These are phyloP conservation scores for Aurelia aurita DNA, from an alignment of 30 jellyfish, hydroid and myxozoan species.

Conservation along the genomic window DNA sequence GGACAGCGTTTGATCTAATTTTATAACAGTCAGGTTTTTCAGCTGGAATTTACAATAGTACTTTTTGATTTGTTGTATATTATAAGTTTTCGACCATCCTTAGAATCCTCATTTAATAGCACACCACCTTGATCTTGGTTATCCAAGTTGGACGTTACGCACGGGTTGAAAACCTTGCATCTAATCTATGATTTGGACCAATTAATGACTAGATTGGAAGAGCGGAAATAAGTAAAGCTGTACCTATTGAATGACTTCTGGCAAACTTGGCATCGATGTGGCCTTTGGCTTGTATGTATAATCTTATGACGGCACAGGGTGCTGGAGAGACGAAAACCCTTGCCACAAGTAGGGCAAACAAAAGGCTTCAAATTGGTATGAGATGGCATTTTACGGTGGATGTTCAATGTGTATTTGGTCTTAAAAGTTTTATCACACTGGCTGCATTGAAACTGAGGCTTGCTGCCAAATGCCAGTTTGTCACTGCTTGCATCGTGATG, in stretches of 20 bases:
- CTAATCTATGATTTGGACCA: too few relatives aligned
- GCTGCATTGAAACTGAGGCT: slow-evolving; percentile 89
- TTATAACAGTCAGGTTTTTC: too few relatives aligned
- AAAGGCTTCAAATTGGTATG: slow-evolving; percentile 96
- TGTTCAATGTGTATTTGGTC: slow-evolving; percentile 88
- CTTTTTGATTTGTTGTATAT: too few relatives aligned
- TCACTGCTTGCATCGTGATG: slow-evolving; percentile 27
- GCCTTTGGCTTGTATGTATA: slow-evolving; percentile 95
- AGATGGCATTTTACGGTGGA: slow-evolving; percentile 95
- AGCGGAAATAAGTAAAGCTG: neutral
- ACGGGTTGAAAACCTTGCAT: too few relatives aligned
- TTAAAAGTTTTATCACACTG: slow-evolving; percentile 93
- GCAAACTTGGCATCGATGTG: slow-evolving; percentile 92
- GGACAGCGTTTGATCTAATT: too few relatives aligned
- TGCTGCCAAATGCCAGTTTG: slow-evolving; percentile 21
- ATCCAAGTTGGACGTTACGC: too few relatives aligned
- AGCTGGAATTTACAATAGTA: too few relatives aligned
- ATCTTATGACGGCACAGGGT: slow-evolving; percentile 97
- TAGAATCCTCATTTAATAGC: too few relatives aligned
- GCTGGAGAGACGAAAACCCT: slow-evolving; percentile 95
- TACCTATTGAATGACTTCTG: slow-evolving; percentile 87
- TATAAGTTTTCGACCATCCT: too few relatives aligned
- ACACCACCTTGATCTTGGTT: too few relatives aligned
- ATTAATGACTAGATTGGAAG: too few relatives aligned
- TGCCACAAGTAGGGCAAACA: slow-evolving; percentile 96